Percentiles rank a stretch among this genome's conserved stretches.
phyloP scores from a whole-genome alignment of 1,140 invertebrate genomes.

The Rhopalosiphum maidis region DNA sequence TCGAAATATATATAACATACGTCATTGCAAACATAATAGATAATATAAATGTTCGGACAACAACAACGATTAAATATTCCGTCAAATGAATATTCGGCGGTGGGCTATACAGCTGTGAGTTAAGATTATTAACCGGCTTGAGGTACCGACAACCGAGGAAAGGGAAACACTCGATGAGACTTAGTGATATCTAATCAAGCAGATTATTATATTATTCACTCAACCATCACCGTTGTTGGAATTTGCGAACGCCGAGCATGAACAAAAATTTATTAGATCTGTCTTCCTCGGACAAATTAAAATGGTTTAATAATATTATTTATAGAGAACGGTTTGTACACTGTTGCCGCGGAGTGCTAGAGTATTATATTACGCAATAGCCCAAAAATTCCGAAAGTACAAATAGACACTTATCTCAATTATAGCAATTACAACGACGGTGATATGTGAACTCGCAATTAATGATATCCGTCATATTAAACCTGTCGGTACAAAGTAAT shows the following conservation, averaged over 20 bases:
- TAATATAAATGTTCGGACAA: neutral
- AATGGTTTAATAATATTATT: neutral
- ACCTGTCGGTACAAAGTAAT: neutral
- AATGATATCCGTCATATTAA: neutral
- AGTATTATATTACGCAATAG: neutral
- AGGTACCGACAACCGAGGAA: too few species aligned
- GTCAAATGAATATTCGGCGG: neutral
- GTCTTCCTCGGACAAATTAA: neutral
- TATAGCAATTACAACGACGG: neutral
- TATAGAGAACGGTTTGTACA: neutral
- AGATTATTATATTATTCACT: neutral
- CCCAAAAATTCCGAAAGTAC: conserved; percentile 37
- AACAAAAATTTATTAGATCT: neutral
- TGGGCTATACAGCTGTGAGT: neutral
- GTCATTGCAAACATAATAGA: neutral
- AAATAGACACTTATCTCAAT: conserved; percentile 7
- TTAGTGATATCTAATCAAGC: neutral
- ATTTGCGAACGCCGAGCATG: neutral
- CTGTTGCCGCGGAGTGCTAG: neutral
- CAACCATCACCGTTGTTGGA: neutral
- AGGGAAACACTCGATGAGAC: neutral
- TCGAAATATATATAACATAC: neutral
- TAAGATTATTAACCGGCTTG: neutral
- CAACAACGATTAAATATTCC: neutral
- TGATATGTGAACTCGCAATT: neutral